Evolutionary conservation across 2,888 invertebrate genomes (phyloP), one percentile per base, ranked within the genome.

Genomic region (Netelia melanura): DNA sequence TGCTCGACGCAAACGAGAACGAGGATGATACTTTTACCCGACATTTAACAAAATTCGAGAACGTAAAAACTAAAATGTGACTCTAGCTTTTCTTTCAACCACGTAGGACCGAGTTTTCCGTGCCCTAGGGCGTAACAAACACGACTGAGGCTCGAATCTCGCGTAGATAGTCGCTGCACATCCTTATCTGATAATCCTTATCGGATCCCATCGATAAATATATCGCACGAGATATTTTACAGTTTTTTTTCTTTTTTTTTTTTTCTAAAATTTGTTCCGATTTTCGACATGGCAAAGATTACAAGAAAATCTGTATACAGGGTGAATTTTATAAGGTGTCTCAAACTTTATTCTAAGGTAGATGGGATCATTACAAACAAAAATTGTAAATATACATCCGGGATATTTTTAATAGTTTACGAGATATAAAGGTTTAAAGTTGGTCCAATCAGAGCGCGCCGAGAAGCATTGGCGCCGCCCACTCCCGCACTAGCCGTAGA

Each of bases 171-270:
- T 48, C 65, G 58, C 48, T 67, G 52, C 30, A 21, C 68, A 43
- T 61, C 65, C 79, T 83, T 83, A 83, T 83, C 80, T 75, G 79
- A 83, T 80, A 77, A 61, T 65, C 48, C 70, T 83, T 80, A 83
- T 83, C 83, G 14, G 72, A 71, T 14, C 30, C 17, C 79, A 56
- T 79, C 79, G 74, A 70, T 79, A 14, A 14, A 48, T 14, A 14
- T 48, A 48, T 48, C 38, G 38, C 38, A 6, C 38, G 38, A 38
- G 3, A 38, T 38, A 38, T 38, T 38, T 38, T 38, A 48, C 1
- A 48, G 14, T 14, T 48, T 48, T 0, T 17, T 17, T 21, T 21
- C 1, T 21, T 21, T 48, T 17, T 17, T 21, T 21, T 21, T 21
- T 21, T 48, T 48, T 14, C 10, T 2, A 48, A 48, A 48, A 1